phyloP scores from a whole-genome alignment of 2,888 invertebrate species.

The Drosophila putrida region DNA sequence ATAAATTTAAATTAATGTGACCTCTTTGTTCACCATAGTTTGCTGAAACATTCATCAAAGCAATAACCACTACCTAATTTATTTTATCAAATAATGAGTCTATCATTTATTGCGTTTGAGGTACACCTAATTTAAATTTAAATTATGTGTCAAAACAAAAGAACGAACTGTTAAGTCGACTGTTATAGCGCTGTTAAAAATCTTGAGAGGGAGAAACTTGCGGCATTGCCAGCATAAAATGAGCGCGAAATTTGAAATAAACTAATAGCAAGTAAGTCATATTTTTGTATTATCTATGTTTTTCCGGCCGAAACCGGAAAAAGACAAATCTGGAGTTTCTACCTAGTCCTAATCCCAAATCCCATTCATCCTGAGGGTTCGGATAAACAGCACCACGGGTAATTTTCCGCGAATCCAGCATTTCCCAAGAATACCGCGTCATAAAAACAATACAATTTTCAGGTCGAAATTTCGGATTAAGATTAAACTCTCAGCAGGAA shows the following conservation, averaged over 20 bases:
- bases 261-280: constrained; percentile 14
- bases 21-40: too few species aligned
- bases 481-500: not conserved
- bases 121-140: too few species aligned
- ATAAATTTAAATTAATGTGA: too few species aligned
- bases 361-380: constrained; percentile 58
- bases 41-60: too few species aligned
- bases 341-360: constrained; percentile 56
- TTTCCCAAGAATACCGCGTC: constrained; percentile 31
- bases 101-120: too few species aligned
- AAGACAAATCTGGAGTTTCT: constrained; percentile 4
- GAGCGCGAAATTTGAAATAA: constrained; percentile 3
- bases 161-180: constrained; percentile 14
- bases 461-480: constrained; percentile 3
- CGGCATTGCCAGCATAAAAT: constrained; percentile 59
- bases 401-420: constrained; percentile 46
- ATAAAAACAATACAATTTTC: constrained; percentile 1
- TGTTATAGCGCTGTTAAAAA: constrained; percentile 35
- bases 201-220: constrained; percentile 8
- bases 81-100: too few species aligned
- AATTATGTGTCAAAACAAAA: constrained; percentile 41
- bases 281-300: constrained; percentile 4
- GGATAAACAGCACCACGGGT: constrained; percentile 22
- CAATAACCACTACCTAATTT: too few species aligned
- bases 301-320: constrained; percentile 35